Evolutionary conservation across 2,888 invertebrate genomes (phyloP), one percentile per base, ranked within the genome.

Genomic region (Cephus spinipes): DNA sequence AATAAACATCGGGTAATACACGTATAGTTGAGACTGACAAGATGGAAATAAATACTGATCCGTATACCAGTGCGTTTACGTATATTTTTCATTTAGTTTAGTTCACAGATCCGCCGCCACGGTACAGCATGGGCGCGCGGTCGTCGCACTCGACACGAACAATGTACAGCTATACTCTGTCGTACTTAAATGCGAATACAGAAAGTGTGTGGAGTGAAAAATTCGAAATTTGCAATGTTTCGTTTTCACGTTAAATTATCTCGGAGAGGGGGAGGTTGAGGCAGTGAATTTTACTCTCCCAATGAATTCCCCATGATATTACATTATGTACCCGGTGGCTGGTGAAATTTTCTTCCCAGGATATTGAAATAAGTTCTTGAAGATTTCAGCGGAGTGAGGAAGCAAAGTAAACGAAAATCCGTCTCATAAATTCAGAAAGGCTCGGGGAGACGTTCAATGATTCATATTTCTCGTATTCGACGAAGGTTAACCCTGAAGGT

Each of bases 401-500:
- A 55, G 55, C 55, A 55, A 23, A 9, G 55, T 55, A 55, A 55
- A 55, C 55, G 55, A 55, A 55, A 9, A 23, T 55, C 55, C 55
- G 23, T 55, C 55, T 55, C 55, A 55, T 55, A 55, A 55, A 55
- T 55, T 23, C 55, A 55, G 55, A 55, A 55, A 55, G 55, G 23
- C 23, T 55, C 55, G 1, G 55, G 23, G 55, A 23, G 55, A 33
- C 33, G 32, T 71, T 71, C 71, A 71, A 71, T 71, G 71, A 71
- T 33, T 71, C 71, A 71, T 71, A 71, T 71, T 71, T 71, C 71
- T 33, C 71, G 71, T 31, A 55, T 55, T 55, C 55, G 55, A 55
- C 55, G 23, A 55, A 55, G 55, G 55, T 55, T 55, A 15, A 2
- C 55, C 55, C 23, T 6, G 23, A 2, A 55, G 23, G 55, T 55